Evolutionary conservation across 1,140 invertebrate genomes (phyloP).

Genomic region (Atopsyche davidsoni): DNA sequence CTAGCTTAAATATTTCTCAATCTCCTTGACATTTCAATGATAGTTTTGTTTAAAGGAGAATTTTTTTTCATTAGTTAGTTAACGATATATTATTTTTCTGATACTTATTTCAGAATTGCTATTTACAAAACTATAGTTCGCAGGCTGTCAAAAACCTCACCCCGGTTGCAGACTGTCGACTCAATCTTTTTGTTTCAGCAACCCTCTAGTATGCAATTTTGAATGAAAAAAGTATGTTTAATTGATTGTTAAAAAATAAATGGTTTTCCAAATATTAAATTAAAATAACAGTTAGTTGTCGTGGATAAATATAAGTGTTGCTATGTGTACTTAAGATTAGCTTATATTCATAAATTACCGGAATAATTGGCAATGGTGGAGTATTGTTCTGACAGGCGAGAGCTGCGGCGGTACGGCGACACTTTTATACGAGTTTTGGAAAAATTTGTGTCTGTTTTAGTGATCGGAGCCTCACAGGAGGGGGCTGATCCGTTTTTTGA

Average conservation of each 20-base stretch:
- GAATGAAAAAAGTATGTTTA: not conserved
- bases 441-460: slow-evolving; percentile 44
- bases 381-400: slow-evolving; percentile 35
- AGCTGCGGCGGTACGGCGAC: slow-evolving; percentile 42
- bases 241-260: not conserved
- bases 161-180: too few relatives aligned
- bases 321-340: not conserved
- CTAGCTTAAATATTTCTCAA: too few relatives aligned
- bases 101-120: too few relatives aligned
- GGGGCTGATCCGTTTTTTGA: slow-evolving; percentile 20
- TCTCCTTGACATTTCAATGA: too few relatives aligned
- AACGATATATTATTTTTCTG: too few relatives aligned
- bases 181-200: too few relatives aligned
- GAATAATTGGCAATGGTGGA: slow-evolving; percentile 43
- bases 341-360: slow-evolving; percentile 29
- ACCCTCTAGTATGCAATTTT: slow-evolving; percentile 1
- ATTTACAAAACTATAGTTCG: too few relatives aligned
- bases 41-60: too few relatives aligned
- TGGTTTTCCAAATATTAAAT: not conserved
- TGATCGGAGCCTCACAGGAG: slow-evolving; percentile 8
- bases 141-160: too few relatives aligned
- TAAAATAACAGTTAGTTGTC: not conserved
- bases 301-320: not conserved
- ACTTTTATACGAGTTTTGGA: slow-evolving; percentile 44
- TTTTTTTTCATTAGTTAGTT: too few relatives aligned